Percentiles rank a stretch among this genome's conserved stretches.
phyloP scores from a whole-genome alignment of 2,113 vertebrate genomes.

The Epinephelus moara region DNA sequence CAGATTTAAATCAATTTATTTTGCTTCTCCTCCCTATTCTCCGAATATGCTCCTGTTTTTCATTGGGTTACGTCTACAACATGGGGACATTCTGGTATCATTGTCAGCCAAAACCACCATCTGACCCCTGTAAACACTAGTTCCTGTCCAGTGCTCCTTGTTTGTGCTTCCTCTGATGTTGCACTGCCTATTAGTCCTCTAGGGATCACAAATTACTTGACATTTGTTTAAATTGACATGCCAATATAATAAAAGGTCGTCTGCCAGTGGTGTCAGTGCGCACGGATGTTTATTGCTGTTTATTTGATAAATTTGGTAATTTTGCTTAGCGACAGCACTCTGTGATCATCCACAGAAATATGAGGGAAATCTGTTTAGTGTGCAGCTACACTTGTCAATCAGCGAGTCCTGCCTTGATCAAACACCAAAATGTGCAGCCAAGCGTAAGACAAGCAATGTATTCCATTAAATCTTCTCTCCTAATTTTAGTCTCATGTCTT shows the following conservation, averaged over 20 bases:
- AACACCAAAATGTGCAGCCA: conserved; percentile 3
- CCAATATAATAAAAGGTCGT: background rate
- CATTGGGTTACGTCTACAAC: background rate
- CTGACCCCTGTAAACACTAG: background rate
- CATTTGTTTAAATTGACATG: background rate
- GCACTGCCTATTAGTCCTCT: background rate
- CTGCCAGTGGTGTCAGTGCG: too few species aligned
- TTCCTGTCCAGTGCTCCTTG: conserved; percentile 2
- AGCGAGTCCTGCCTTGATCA: conserved; percentile 1
- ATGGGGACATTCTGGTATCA: background rate
- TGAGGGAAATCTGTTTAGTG: background rate
- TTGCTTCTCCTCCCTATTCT: conserved; percentile 14
- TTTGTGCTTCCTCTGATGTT: background rate
- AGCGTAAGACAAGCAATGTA: background rate
- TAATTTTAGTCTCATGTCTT: conserved; percentile 2
- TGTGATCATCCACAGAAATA: background rate
- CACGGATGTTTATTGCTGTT: background rate
- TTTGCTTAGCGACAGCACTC: background rate
- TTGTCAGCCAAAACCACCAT: background rate
- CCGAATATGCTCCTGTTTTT: background rate
- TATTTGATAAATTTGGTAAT: conserved; percentile 1
- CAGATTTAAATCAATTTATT: conserved; percentile 33
- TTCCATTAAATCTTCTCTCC: background rate
- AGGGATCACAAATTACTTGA: conserved; percentile 14
- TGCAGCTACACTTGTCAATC: background rate